Evolutionary conservation across 2,113 vertebrate species (phyloP).

Genomic region (Zosterops borbonicus): DNA sequence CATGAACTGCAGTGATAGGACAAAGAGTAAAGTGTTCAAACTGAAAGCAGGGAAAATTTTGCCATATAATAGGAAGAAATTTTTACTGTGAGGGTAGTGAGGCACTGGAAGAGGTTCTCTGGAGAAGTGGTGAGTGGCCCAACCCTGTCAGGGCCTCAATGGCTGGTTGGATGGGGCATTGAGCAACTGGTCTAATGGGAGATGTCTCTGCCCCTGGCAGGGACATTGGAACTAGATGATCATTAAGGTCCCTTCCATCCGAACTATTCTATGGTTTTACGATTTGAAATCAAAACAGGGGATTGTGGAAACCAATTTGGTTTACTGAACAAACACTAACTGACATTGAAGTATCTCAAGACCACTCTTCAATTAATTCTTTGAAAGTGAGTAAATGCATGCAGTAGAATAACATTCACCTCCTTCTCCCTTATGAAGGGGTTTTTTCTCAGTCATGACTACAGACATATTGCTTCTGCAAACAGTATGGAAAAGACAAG

Average conservation of each 20-base stretch:
- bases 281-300: neutral
- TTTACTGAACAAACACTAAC: neutral
- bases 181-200: neutral
- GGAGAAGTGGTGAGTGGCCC: neutral
- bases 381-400: neutral
- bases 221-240: neutral
- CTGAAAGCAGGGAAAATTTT: neutral
- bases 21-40: neutral
- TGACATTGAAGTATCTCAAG: neutral
- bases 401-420: neutral
- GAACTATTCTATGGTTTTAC: neutral
- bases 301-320: neutral
- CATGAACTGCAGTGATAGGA: rapidly evolving
- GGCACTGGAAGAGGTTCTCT: neutral
- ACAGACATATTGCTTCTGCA: neutral
- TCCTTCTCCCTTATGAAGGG: neutral
- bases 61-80: neutral
- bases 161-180: neutral
- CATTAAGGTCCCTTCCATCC: neutral
- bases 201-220: neutral
- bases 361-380: neutral
- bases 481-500: neutral
- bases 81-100: neutral
- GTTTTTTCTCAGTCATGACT: neutral
- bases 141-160: neutral